These are phyloP conservation scores for Neuroscelio doddi DNA, from an alignment of 2,888 invertebrate species.

Conservation along the genomic window DNA sequence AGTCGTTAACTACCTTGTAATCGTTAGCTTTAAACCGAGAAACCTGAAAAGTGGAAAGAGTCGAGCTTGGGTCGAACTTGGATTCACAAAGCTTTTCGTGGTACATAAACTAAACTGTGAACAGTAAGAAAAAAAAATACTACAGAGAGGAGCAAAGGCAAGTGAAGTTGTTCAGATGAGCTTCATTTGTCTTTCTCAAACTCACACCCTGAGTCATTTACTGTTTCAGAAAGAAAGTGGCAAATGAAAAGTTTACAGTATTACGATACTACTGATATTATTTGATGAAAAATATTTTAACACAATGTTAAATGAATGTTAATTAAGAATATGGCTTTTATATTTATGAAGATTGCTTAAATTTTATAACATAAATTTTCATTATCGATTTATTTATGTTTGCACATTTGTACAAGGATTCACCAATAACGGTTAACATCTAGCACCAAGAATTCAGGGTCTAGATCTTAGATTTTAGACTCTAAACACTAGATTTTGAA, in stretches of 20 bases:
- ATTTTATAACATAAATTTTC: no score
- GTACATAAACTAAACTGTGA: constrained; percentile 42
- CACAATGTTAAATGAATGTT: no score
- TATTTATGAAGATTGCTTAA: background rate
- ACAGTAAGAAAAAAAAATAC: constrained; percentile 25
- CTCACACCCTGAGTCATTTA: constrained; percentile 9
- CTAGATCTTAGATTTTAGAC: no score
- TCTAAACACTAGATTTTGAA: no score
- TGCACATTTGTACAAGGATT: no score
- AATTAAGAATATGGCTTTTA: no score
- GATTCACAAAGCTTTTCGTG: constrained; percentile 44
- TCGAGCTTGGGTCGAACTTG: constrained; percentile 39
- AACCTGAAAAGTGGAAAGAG: constrained; percentile 45
- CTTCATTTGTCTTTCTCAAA: constrained; percentile 41
- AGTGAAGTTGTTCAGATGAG: constrained; percentile 31
- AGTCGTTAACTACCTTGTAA: constrained; percentile 65
- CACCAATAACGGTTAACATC: no score
- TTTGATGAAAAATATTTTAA: background rate
- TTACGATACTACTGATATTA: background rate
- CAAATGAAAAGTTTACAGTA: constrained; percentile 8
- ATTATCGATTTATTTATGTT: no score
- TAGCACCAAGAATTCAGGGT: no score
- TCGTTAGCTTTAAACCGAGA: constrained; percentile 62
- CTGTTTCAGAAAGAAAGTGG: background rate
- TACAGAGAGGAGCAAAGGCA: constrained; percentile 31